A percentile compares a stretch with the other conserved stretches of the same genome.
phyloP scores from a whole-genome alignment of 1,140 invertebrate species.

The Drosophila kurseongensis region DNA sequence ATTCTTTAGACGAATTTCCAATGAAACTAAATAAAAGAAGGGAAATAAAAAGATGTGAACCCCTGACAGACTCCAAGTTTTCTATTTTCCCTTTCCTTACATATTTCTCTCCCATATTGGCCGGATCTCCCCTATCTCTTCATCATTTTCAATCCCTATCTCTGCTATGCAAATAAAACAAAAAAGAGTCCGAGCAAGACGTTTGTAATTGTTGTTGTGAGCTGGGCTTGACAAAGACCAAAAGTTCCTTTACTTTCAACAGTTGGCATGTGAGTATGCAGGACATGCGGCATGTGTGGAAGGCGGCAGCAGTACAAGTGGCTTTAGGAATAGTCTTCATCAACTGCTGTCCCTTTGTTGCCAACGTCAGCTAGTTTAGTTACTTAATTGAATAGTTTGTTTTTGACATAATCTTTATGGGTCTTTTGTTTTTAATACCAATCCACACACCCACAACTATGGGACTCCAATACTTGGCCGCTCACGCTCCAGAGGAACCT shows the following conservation, averaged over 20 bases:
- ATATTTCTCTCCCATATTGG: neutral
- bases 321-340: slow-evolving; percentile 21
- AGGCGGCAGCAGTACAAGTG: slow-evolving; percentile 42
- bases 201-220: slow-evolving; percentile 57
- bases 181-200: slow-evolving; percentile 41
- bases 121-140: slow-evolving; percentile 21
- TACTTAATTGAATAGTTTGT: slow-evolving; percentile 83
- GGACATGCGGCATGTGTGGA: slow-evolving; percentile 54
- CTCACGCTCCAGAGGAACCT: slow-evolving; percentile 7
- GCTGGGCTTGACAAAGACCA: slow-evolving; percentile 59
- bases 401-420: slow-evolving; percentile 83
- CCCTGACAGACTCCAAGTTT: neutral
- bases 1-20: slow-evolving; percentile 53
- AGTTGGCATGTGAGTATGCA: slow-evolving; percentile 55
- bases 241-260: slow-evolving; percentile 66
- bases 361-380: slow-evolving; percentile 80
- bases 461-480: slow-evolving; percentile 2
- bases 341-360: slow-evolving; percentile 33
- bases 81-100: too few species aligned
- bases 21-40: slow-evolving; percentile 40
- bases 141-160: slow-evolving; percentile 28
- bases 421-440: slow-evolving; percentile 77
- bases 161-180: slow-evolving; percentile 69
- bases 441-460: slow-evolving; percentile 38
- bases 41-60: neutral